These are phyloP conservation scores for Drosophila phalerata DNA, from an alignment of 2,888 invertebrate species.

Conservation along the genomic window DNA sequence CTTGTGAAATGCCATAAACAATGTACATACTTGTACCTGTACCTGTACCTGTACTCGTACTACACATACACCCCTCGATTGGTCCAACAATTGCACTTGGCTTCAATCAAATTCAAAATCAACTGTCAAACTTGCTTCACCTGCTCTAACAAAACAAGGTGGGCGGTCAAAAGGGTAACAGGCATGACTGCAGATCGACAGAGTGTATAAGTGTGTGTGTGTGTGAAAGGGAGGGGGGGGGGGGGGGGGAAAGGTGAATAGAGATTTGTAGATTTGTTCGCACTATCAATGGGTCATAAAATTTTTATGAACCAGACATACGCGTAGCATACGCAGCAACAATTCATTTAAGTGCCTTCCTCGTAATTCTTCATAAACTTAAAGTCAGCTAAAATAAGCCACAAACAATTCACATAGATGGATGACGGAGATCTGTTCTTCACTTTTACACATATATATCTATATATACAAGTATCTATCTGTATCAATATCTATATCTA, in stretches of 20 bases:
- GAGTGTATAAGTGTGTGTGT: background rate
- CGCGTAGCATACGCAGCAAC: slow-evolving; percentile 60
- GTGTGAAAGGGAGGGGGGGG: background rate
- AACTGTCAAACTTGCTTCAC: slow-evolving; percentile 76
- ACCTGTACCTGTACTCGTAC: slow-evolving; percentile 1
- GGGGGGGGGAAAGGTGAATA: background rate
- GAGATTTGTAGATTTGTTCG: slow-evolving; percentile 62
- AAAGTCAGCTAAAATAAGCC: slow-evolving; percentile 78
- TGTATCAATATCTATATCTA: slow-evolving; percentile 20
- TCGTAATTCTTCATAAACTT: slow-evolving; percentile 77
- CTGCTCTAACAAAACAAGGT: slow-evolving; percentile 42
- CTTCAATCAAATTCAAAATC: slow-evolving; percentile 72
- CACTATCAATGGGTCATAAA: slow-evolving; percentile 85
- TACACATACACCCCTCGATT: slow-evolving; percentile 30
- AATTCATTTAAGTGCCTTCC: slow-evolving; percentile 79
- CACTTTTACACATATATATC: slow-evolving; percentile 22
- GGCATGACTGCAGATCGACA: slow-evolving; percentile 10
- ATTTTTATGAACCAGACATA: slow-evolving; percentile 82
- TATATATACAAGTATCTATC: slow-evolving; percentile 5
- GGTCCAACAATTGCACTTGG: slow-evolving; percentile 71
- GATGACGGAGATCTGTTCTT: slow-evolving; percentile 51
- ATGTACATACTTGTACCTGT: slow-evolving; percentile 25
- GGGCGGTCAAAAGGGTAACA: slow-evolving; percentile 41
- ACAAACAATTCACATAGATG: slow-evolving; percentile 51
- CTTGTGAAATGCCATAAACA: slow-evolving; percentile 75